Conservation (phyloP, 2,797 vertebrate species). For the Catamblyrhynchus diadema region DNA sequence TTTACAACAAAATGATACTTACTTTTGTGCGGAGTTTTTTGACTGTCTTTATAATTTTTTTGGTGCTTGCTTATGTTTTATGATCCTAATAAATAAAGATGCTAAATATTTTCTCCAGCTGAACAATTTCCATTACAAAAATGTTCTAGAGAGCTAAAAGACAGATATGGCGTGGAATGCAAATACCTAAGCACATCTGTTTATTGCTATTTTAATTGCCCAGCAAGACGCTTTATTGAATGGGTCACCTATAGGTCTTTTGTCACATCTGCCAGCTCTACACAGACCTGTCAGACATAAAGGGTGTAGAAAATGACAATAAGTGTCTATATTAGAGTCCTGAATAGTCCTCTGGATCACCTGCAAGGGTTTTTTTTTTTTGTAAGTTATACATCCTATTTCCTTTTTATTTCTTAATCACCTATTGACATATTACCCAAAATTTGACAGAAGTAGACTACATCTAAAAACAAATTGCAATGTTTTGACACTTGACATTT, state of each 20-base stretch:
- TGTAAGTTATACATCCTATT: neutral
- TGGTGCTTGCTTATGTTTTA: neutral
- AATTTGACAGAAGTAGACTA: neutral
- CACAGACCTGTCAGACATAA: neutral
- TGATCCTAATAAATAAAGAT: neutral
- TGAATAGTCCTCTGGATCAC: neutral
- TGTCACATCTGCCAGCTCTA: neutral
- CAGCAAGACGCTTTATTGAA: neutral
- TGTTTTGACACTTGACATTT: neutral
- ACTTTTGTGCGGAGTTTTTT: neutral
- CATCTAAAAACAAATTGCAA: neutral
- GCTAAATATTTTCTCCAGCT: neutral
- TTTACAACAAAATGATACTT: neutral
- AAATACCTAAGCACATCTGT: neutral
- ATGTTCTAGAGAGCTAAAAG: neutral
- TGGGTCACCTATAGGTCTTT: neutral
- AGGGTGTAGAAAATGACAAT: neutral
- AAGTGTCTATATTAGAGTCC: neutral
- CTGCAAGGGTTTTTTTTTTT: neutral
- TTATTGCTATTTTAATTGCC: neutral
- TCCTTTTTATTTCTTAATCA: neutral
- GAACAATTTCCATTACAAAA: neutral
- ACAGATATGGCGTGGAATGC: neutral
- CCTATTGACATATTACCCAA: accelerated
- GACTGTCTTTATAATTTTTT: neutral